Conservation (phyloP, 2,888 invertebrate species). For the Ichneumon xanthorius region DNA sequence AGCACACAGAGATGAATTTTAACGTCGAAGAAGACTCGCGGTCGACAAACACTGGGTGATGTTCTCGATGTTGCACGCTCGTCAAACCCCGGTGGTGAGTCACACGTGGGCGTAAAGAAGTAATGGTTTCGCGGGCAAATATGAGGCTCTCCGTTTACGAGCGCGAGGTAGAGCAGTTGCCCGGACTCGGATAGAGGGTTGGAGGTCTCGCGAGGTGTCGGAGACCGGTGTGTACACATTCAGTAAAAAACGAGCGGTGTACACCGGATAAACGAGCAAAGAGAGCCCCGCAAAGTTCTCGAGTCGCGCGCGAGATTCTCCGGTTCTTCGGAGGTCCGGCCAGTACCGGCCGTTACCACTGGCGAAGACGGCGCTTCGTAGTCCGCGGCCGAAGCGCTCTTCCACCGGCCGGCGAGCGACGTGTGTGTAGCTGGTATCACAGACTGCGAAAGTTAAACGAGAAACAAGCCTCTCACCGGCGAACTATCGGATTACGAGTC, state of each 20-base stretch:
- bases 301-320: background rate
- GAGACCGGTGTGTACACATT: conserved; percentile 10
- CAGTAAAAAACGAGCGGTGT: background rate
- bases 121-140: conserved; percentile 39
- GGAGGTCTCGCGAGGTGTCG: background rate
- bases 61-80: background rate
- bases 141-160: conserved; percentile 36
- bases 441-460: conserved; percentile 27
- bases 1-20: conserved; percentile 37
- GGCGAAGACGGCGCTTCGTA: conserved; percentile 11
- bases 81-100: conserved; percentile 10
- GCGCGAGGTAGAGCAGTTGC: background rate
- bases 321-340: conserved; percentile 1
- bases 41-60: conserved; percentile 35
- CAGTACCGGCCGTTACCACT: conserved; percentile 1
- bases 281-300: conserved; percentile 15
- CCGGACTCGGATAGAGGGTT: background rate
- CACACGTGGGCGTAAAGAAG: conserved; percentile 33
- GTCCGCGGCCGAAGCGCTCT: conserved; percentile 7
- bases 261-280: background rate
- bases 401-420: conserved; percentile 34
- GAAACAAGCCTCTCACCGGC: conserved; percentile 39
- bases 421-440: conserved; percentile 25
- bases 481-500: conserved; percentile 65
- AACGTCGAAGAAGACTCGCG: conserved; percentile 20